A percentile compares a stretch with the other conserved stretches of the same genome.
These are phyloP conservation scores for Camelus bactrianus DNA, from an alignment of 2,113 vertebrate species.

Conservation along the genomic window DNA sequence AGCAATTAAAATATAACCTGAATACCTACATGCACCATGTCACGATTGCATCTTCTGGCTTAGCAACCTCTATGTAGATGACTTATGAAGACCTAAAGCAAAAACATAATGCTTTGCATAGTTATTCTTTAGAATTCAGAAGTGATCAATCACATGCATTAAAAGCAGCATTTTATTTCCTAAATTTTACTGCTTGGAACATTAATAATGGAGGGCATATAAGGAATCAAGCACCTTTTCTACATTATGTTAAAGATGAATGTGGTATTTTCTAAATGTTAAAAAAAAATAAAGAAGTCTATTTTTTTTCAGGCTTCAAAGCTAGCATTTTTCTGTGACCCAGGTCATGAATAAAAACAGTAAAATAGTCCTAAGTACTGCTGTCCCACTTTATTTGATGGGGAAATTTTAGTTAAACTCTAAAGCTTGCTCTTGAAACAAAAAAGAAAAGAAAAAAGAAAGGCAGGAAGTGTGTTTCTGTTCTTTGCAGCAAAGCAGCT, in stretches of 20 bases:
- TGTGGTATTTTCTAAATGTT: conserved; percentile 17
- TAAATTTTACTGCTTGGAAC: conserved; percentile 16
- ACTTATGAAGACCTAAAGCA: conserved; percentile 18
- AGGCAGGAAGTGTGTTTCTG: conserved; percentile 57
- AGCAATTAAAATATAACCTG: conserved; percentile 17
- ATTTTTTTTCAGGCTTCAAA: not conserved
- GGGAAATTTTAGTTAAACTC: conserved; percentile 46
- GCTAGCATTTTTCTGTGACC: conserved; percentile 39
- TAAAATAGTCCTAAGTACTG: conserved; percentile 51
- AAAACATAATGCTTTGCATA: conserved; percentile 11
- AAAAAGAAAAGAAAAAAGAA: not conserved
- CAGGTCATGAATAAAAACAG: conserved; percentile 52
- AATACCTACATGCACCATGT: not conserved
- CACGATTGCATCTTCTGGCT: not conserved
- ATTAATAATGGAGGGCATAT: conserved; percentile 46
- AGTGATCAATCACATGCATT: not conserved
- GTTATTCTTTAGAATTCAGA: conserved; percentile 48
- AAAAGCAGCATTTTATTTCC: conserved; percentile 45
- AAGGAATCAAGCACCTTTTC: conserved; percentile 43
- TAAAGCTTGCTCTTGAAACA: conserved; percentile 51
- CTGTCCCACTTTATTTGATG: conserved; percentile 33
- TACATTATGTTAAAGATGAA: conserved; percentile 43
- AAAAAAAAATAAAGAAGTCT: not conserved
- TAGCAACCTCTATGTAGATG: conserved; percentile 2
- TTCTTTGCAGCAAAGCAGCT: conserved; percentile 59